Base-by-base conservation (phyloP, 2,797 vertebrate genomes). In the Thalassophryne amazonica region DNA sequence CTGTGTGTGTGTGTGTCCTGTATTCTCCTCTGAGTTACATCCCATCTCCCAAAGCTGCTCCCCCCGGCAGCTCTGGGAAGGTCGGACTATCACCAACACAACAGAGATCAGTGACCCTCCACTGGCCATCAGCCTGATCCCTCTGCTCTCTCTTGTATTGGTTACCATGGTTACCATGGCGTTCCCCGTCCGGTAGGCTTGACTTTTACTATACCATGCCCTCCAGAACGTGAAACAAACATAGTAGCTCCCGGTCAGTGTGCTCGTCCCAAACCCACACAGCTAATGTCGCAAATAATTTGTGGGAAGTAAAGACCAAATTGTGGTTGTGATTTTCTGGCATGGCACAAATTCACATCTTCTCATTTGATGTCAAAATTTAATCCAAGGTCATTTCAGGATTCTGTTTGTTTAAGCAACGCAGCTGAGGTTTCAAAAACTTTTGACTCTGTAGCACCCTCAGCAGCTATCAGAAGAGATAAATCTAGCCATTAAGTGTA, bases 191-290 rank as follows among this genome's bases (percentile, higher is more conserved):
- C 18, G 29, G 15, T 16, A 53, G 76, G 51, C 58, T 84, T 72
- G 72, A 78, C 81, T 85, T 85, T 85, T 85, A 73, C 74, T 80
- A 69, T n/a, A 83, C 73, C 86, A 86, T 78, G 73, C 59, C 60
- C 56, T 56, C 57, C 16, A 25, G 60, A 59, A 58, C 64, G 66
- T 69, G 57, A 76, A n/a, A 73, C 65, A 6, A 57, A 60, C 67
- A 53, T 31, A 14, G 65, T 58, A 66, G 51, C 63, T 58, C 41
- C 45, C 18, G 78, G 84, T 55, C 76, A 47, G 86, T 73, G 88
- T 12, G 80, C 80, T 88, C 85, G 68, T 71, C 87, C 88, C 88
- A 91, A 89, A 90, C 88, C 80, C 88, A 91, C 90, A 91, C 91
- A 91, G 86, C 81, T 68, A 22, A 71, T 14, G 43, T 76, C 67